Conservation (phyloP, 2,888 invertebrate species). For the Heliconius ismenius region DNA sequence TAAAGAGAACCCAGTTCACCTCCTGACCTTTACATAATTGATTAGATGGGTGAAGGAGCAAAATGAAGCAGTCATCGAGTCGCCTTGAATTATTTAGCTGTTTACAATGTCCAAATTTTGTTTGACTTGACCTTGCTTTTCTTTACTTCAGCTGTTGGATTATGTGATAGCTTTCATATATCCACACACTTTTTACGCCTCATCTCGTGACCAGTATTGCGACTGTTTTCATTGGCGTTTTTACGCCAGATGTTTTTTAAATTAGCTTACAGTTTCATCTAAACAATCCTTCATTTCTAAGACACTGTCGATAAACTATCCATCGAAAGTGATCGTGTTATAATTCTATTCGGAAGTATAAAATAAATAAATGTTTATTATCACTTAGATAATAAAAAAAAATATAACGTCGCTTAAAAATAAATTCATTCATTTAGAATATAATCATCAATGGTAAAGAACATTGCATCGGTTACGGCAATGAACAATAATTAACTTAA, state of each 20-base stretch:
- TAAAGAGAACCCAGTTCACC: conserved; percentile 44
- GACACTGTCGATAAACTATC: conserved; percentile 23
- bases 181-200: conserved; percentile 13
- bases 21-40: conserved; percentile 48
- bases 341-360: conserved; percentile 5
- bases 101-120: conserved; percentile 54
- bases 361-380: not conserved
- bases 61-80: conserved; percentile 52
- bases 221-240: conserved; percentile 38
- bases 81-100: conserved; percentile 56
- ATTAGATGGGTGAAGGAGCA: conserved; percentile 52
- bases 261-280: conserved; percentile 35
- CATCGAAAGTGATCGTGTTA: conserved; percentile 16
- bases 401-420: too few species aligned
- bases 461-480: not conserved
- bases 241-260: conserved; percentile 42
- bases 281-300: conserved; percentile 32
- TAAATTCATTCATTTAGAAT: not conserved
- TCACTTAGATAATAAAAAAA: not conserved
- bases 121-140: conserved; percentile 43
- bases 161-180: conserved; percentile 27
- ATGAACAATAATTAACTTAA: not conserved
- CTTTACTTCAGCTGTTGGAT: conserved; percentile 41
- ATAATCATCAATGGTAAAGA: not conserved
- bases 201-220: conserved; percentile 32